Evolutionary conservation across 2,888 invertebrate species (phyloP).

Genomic region (Andrena fulva): DNA sequence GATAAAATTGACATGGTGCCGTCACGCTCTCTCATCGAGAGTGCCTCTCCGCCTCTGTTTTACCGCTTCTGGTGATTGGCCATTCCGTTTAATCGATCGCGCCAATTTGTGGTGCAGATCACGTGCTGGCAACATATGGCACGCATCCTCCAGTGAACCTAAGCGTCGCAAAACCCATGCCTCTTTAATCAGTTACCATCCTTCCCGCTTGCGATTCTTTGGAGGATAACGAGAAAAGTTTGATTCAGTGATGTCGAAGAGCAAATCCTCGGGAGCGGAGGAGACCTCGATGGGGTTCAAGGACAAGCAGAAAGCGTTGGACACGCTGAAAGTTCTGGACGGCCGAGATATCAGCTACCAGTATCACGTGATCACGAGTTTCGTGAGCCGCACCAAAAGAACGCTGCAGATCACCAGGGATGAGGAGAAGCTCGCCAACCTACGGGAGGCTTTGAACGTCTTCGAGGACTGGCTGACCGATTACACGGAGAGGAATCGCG

Average conservation of each 20-base stretch:
- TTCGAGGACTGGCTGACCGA: conserved; percentile 90
- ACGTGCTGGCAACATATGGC: background rate
- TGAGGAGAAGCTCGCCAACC: conserved; percentile 89
- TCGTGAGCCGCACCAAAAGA: conserved; percentile 86
- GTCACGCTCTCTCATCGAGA: conserved; percentile 35
- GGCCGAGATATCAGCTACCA: conserved; percentile 89
- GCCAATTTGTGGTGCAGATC: conserved; percentile 14
- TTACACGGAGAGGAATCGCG: conserved; percentile 89
- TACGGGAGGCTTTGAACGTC: conserved; percentile 89
- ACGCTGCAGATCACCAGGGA: conserved; percentile 89
- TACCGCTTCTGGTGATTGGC: conserved; percentile 30
- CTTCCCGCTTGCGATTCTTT: background rate
- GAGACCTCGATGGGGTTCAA: conserved; percentile 90
- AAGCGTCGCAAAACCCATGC: background rate
- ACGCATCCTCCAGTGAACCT: background rate
- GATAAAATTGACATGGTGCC: conserved; percentile 57
- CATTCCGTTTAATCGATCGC: conserved; percentile 42
- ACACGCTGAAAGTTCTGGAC: conserved; percentile 88
- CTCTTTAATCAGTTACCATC: background rate
- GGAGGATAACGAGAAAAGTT: background rate
- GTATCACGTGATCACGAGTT: conserved; percentile 88
- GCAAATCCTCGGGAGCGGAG: conserved; percentile 81
- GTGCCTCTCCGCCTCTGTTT: conserved; percentile 21
- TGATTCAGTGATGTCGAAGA: conserved; percentile 76
- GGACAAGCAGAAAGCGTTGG: conserved; percentile 89